Conservation (phyloP, 2,113 vertebrate species). For the Marcusenius ussheri region DNA sequence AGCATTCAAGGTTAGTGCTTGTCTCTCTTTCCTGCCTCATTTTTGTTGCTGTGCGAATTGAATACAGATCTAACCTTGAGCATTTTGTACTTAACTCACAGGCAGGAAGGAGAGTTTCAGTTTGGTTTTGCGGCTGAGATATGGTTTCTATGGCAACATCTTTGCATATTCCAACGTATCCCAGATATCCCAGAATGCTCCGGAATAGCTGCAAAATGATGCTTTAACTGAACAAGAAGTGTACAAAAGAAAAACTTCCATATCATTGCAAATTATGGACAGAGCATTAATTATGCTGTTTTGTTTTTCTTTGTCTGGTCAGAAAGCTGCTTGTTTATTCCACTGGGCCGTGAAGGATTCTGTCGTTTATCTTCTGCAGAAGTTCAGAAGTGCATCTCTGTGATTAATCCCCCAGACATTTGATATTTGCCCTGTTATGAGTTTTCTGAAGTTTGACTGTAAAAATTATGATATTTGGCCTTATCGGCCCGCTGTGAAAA, state of each 20-base stretch:
- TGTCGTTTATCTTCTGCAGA: not conserved
- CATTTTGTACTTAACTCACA: not conserved
- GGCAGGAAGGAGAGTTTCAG: not conserved
- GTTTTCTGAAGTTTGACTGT: not conserved
- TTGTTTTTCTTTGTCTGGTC: not conserved
- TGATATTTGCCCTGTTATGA: not conserved
- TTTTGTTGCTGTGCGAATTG: not conserved
- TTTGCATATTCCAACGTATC: not conserved
- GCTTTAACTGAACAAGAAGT: not conserved
- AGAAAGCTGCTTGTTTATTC: not conserved
- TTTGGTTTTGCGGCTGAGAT: slow-evolving; percentile 17
- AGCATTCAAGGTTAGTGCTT: slow-evolving; percentile 75
- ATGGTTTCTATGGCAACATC: slow-evolving; percentile 14
- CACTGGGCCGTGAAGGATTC: not conserved
- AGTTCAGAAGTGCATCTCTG: not conserved
- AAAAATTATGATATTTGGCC: not conserved
- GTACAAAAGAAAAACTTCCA: not conserved
- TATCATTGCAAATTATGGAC: not conserved
- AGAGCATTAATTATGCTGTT: not conserved
- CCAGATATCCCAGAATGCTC: not conserved
- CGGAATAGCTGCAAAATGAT: slow-evolving; percentile 11
- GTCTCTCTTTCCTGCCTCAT: not conserved
- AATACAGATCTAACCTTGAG: not conserved
- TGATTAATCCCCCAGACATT: not conserved
- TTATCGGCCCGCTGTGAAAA: not conserved